phyloP scores from a whole-genome alignment of 2,888 invertebrate species.

The Amblyjoppa proteus region DNA sequence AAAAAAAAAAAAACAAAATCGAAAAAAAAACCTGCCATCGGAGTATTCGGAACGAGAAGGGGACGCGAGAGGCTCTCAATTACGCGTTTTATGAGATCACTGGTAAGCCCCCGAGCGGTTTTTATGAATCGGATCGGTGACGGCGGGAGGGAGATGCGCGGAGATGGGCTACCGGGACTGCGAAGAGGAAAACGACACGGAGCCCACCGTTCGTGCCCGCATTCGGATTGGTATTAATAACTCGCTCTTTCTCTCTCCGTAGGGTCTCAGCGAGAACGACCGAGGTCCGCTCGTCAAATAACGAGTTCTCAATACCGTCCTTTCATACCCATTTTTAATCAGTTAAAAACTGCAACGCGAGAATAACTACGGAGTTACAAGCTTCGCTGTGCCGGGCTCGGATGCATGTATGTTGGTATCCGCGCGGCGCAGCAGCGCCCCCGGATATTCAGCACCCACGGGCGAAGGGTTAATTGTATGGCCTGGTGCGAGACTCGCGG shows the following conservation, averaged over 20 bases:
- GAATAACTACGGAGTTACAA: constrained; percentile 33
- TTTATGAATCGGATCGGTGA: constrained; percentile 59
- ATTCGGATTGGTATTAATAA: constrained; percentile 62
- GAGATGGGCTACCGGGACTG: neutral
- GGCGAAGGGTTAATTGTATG: constrained; percentile 65
- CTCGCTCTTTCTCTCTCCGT: constrained; percentile 22
- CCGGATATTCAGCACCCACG: constrained; percentile 56
- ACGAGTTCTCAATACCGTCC: constrained; percentile 66
- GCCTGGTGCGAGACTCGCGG: constrained; percentile 45
- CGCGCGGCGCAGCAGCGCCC: constrained; percentile 32
- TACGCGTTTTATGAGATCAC: constrained; percentile 65
- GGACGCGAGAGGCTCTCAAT: constrained; percentile 45
- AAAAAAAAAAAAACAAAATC: neutral
- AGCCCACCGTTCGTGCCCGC: constrained; percentile 32
- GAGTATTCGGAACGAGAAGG: constrained; percentile 21
- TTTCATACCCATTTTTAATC: constrained; percentile 68
- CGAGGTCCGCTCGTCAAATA: constrained; percentile 66
- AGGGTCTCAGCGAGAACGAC: constrained; percentile 46
- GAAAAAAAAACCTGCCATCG: neutral
- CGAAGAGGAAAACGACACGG: constrained; percentile 40
- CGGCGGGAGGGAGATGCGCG: constrained; percentile 7
- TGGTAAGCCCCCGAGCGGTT: constrained; percentile 44
- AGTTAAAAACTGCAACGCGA: constrained; percentile 62
- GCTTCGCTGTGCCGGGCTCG: neutral
- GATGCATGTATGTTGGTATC: constrained; percentile 3